Evolutionary conservation across 2,888 invertebrate genomes (phyloP).

Genomic region (Spilarctia lutea): DNA sequence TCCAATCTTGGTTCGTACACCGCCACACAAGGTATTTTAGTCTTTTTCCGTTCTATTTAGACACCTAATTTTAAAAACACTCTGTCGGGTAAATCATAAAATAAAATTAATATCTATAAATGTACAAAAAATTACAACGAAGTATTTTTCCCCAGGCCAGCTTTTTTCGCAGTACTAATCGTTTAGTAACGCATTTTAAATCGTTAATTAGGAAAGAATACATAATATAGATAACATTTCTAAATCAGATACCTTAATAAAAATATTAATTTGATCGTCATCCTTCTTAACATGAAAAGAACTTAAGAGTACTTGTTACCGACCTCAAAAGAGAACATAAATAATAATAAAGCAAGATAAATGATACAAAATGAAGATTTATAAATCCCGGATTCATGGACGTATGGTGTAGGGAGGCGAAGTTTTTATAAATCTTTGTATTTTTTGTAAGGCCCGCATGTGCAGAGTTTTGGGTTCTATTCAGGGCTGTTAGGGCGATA

Average conservation of each 20-base stretch:
- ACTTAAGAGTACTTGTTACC: neutral
- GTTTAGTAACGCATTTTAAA: no score
- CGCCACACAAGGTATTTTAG: neutral
- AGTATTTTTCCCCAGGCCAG: no score
- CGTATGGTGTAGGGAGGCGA: constrained; percentile 27
- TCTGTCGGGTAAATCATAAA: neutral
- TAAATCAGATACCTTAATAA: no score
- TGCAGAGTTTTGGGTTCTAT: constrained; percentile 61
- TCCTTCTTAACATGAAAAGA: neutral
- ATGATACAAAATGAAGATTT: constrained; percentile 44
- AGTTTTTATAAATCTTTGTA: constrained; percentile 35
- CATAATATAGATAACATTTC: no score
- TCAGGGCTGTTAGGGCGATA: constrained; percentile 56
- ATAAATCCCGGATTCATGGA: constrained; percentile 30
- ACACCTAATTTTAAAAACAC: neutral
- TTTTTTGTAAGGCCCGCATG: constrained; percentile 72
- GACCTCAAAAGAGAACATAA: constrained; percentile 7
- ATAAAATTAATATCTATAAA: neutral
- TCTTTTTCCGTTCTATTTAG: neutral
- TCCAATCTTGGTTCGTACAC: neutral
- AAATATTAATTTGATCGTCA: neutral
- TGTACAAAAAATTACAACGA: neutral
- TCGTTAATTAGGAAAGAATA: no score
- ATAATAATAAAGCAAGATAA: constrained; percentile 26
- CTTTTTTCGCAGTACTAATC: no score